These are phyloP conservation scores for Drosophila micromelanica DNA, from an alignment of 1,140 invertebrate species.

Conservation along the genomic window DNA sequence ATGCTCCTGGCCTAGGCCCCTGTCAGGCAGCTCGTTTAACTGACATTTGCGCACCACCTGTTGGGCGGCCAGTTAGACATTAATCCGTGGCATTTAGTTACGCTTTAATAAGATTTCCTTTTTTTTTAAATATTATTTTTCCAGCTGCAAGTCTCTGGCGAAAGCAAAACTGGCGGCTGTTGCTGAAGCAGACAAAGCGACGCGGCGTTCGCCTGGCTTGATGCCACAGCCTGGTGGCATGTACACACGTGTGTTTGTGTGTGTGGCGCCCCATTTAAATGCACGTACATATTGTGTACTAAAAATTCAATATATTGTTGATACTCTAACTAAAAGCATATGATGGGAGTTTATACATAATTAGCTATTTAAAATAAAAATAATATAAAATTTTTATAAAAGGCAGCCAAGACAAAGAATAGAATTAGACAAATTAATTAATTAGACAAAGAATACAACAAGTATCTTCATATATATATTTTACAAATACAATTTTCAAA, in stretches of 20 bases:
- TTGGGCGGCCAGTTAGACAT: constrained; percentile 72
- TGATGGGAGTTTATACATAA: too few relatives aligned
- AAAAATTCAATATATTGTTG: constrained; percentile 32
- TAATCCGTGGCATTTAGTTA: constrained; percentile 81
- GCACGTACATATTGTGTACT: constrained; percentile 40
- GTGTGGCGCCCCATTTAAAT: constrained; percentile 59
- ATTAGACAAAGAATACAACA: too few relatives aligned
- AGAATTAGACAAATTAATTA: too few relatives aligned
- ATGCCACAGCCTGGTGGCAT: constrained; percentile 23
- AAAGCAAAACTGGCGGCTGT: constrained; percentile 26
- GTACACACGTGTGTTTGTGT: constrained; percentile 11
- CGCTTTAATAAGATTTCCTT: constrained; percentile 78
- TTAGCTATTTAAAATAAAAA: too few relatives aligned
- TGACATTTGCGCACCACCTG: constrained; percentile 77
- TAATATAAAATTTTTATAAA: too few relatives aligned
- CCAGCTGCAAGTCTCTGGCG: constrained; percentile 26
- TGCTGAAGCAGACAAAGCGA: constrained; percentile 28
- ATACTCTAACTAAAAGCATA: constrained; percentile 9
- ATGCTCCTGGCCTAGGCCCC: constrained; percentile 34
- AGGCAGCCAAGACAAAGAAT: too few relatives aligned
- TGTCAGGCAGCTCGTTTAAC: constrained; percentile 65
- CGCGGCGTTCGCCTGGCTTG: constrained; percentile 3
- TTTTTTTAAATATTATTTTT: constrained; percentile 33
- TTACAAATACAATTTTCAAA: too few relatives aligned
- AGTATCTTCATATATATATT: too few relatives aligned